These are phyloP conservation scores for Solenopsis invicta DNA, from an alignment of 1,140 invertebrate genomes.

Conservation along the genomic window DNA sequence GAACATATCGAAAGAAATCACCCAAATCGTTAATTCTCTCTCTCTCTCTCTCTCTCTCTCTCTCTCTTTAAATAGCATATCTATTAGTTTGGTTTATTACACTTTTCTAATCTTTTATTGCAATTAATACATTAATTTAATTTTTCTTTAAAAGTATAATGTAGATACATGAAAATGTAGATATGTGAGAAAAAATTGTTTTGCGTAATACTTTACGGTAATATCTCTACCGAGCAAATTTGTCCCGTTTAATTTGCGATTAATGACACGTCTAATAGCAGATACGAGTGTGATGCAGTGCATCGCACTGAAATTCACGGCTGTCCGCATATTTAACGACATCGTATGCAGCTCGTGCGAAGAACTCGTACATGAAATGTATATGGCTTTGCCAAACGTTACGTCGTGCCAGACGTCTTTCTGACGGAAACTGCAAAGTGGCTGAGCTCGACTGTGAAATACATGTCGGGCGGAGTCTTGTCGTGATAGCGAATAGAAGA, in stretches of 20 bases:
- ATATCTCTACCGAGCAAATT: constrained; percentile 5
- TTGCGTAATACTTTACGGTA: background rate
- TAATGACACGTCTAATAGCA: constrained; percentile 73
- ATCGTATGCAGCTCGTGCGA: constrained; percentile 39
- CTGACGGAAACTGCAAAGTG: constrained; percentile 53
- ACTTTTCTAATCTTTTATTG: background rate
- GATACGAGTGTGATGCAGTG: background rate
- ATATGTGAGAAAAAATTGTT: constrained; percentile 24
- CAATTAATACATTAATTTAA: background rate
- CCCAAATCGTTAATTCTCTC: background rate
- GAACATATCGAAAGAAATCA: background rate
- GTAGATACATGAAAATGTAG: too few species aligned
- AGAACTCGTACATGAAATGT: constrained; percentile 61
- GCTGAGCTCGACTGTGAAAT: constrained; percentile 58
- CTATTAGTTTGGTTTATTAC: background rate
- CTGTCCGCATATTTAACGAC: constrained; percentile 64
- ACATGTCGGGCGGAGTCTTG: constrained; percentile 15
- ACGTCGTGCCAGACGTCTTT: constrained; percentile 51
- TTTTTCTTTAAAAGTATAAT: background rate
- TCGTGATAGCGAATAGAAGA: constrained; percentile 17
- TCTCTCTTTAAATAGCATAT: background rate
- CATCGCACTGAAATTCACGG: constrained; percentile 40
- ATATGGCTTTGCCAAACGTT: constrained; percentile 61
- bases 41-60: background rate
- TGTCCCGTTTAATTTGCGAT: constrained; percentile 68